Evolutionary conservation across 1,140 invertebrate species (phyloP).

Genomic region (Lepidurus packardi): DNA sequence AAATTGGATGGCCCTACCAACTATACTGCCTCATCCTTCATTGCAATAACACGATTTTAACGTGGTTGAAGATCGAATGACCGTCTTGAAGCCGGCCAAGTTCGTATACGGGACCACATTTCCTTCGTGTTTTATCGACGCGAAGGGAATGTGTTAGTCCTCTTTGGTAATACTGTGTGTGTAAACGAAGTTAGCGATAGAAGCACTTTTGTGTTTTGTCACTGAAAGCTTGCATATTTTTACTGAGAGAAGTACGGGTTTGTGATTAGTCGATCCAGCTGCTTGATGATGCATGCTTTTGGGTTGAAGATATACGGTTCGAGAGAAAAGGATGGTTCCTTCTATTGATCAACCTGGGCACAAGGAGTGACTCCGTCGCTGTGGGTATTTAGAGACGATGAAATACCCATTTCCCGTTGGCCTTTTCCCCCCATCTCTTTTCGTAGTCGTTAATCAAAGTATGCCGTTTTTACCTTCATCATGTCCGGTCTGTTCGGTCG

Average conservation of each 20-base stretch:
- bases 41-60: too few species aligned
- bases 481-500: too few species aligned
- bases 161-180: too few species aligned
- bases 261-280: not conserved
- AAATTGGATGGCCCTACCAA: too few species aligned
- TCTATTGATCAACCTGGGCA: conserved; percentile 5
- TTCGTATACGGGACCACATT: too few species aligned
- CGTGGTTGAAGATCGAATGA: too few species aligned
- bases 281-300: not conserved
- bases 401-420: not conserved
- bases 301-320: not conserved
- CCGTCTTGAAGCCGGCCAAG: too few species aligned
- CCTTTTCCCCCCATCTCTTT: not conserved
- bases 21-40: too few species aligned
- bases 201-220: too few species aligned
- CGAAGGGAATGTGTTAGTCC: too few species aligned
- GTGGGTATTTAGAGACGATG: not conserved
- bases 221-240: not conserved
- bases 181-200: too few species aligned
- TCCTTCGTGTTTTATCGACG: too few species aligned
- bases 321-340: conserved; percentile 6
- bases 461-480: not conserved
- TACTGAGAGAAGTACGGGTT: not conserved
- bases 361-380: not conserved
- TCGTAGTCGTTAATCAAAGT: not conserved